These are phyloP conservation scores for Rhinopithecus roxellana DNA, from an alignment of 2,113 vertebrate species.

Conservation along the genomic window DNA sequence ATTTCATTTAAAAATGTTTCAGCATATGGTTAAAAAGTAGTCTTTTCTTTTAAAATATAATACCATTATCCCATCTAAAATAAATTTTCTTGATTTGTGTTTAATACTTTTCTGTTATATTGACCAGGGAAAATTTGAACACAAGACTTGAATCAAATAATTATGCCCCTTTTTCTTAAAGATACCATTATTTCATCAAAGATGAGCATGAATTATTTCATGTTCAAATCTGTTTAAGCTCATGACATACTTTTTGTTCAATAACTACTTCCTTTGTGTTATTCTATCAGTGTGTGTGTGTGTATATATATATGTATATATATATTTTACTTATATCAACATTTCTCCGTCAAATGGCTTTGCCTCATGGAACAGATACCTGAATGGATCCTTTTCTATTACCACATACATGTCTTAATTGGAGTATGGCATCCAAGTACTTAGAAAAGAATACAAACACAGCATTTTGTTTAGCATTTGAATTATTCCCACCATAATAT, in stretches of 20 bases:
- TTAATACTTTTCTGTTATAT: background rate
- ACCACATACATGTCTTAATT: background rate
- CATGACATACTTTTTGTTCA: background rate
- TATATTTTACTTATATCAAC: background rate
- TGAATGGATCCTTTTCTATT: background rate
- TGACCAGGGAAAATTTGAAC: conserved; percentile 1
- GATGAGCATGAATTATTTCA: background rate
- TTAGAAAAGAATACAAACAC: background rate
- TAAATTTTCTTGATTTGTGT: background rate
- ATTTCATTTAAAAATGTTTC: conserved; percentile 28
- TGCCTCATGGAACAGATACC: background rate
- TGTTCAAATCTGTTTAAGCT: background rate
- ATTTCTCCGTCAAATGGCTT: background rate
- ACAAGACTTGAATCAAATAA: background rate
- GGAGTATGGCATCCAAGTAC: background rate
- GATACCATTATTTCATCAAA: background rate
- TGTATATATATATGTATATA: background rate
- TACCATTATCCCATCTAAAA: background rate
- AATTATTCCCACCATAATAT: background rate
- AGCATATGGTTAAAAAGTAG: background rate
- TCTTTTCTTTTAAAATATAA: background rate
- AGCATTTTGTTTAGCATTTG: background rate
- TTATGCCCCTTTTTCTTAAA: background rate
- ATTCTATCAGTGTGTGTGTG: background rate
- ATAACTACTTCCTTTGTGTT: background rate